Conservation (phyloP, 2,797 vertebrate genomes). For the Lepidocolaptes lacrymiger region DNA sequence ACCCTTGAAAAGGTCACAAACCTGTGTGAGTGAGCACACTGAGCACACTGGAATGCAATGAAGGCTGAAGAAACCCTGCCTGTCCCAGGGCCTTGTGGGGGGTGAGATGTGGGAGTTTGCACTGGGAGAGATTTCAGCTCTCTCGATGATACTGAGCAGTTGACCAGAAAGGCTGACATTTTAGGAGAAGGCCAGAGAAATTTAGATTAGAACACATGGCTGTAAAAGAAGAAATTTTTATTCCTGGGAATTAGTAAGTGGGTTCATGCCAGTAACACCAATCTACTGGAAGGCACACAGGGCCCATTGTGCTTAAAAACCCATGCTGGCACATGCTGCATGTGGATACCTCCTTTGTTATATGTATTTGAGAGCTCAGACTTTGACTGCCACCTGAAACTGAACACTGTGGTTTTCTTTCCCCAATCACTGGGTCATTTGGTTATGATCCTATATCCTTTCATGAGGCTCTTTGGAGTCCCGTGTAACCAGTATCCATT, state of each 20-base stretch:
- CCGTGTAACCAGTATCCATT: conserved; percentile 36
- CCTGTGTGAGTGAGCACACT: background rate
- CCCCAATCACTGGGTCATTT: background rate
- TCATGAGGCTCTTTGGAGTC: background rate
- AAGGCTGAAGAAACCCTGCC: background rate
- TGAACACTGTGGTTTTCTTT: background rate
- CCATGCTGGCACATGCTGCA: background rate
- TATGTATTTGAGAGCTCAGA: background rate
- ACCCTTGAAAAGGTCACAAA: background rate
- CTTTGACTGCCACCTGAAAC: background rate
- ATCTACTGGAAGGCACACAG: background rate
- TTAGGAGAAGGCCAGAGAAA: background rate
- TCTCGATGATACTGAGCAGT: background rate
- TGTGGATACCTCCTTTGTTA: background rate
- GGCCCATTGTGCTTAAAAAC: background rate
- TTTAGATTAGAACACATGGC: background rate
- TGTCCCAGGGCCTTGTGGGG: background rate
- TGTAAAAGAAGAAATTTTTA: background rate
- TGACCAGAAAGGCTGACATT: conserved; percentile 4
- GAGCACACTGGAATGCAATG: background rate
- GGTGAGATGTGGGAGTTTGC: background rate
- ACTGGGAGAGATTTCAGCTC: background rate
- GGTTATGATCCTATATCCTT: background rate
- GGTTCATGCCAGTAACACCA: background rate
- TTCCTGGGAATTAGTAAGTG: background rate